phyloP scores from a whole-genome alignment of 2,888 invertebrate species.

The Drosophila mercatorum region DNA sequence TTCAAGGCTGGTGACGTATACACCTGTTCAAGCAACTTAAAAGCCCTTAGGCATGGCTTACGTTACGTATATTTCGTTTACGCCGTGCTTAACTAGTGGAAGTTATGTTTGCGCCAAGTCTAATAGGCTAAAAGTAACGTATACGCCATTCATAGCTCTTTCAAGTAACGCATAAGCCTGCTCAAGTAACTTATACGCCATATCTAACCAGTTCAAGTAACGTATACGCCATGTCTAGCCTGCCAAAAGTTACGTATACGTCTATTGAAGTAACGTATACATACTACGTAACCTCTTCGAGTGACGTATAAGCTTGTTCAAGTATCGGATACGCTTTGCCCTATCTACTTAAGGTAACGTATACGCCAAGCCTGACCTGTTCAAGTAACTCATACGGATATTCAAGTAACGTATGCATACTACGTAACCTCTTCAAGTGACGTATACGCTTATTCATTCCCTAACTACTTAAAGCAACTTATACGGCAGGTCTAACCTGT shows the following conservation, averaged over 20 bases:
- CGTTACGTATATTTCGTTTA: constrained; percentile 59
- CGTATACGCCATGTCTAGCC: constrained; percentile 45
- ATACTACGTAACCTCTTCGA: no score
- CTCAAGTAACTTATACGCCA: constrained; percentile 56
- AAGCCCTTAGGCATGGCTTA: no score
- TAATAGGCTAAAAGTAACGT: background rate
- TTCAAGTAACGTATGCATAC: no score
- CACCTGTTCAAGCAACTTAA: constrained; percentile 46
- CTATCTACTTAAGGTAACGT: constrained; percentile 39
- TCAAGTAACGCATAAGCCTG: constrained; percentile 35
- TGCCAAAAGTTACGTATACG: background rate
- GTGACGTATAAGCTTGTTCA: no score
- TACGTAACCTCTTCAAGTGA: background rate
- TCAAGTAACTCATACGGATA: no score
- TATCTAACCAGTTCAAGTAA: constrained; percentile 10
- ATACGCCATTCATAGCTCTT: background rate
- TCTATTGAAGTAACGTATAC: no score
- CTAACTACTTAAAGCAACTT: constrained; percentile 42
- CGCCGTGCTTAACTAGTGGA: constrained; percentile 28
- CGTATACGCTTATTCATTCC: background rate
- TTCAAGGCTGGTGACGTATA: no score
- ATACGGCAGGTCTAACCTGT: constrained; percentile 30
- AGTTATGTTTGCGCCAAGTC: constrained; percentile 39
- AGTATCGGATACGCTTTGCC: no score
- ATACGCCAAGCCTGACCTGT: constrained; percentile 37